These are phyloP conservation scores for Tenrec ecaudatus DNA, from an alignment of 2,113 vertebrate genomes.

Conservation along the genomic window DNA sequence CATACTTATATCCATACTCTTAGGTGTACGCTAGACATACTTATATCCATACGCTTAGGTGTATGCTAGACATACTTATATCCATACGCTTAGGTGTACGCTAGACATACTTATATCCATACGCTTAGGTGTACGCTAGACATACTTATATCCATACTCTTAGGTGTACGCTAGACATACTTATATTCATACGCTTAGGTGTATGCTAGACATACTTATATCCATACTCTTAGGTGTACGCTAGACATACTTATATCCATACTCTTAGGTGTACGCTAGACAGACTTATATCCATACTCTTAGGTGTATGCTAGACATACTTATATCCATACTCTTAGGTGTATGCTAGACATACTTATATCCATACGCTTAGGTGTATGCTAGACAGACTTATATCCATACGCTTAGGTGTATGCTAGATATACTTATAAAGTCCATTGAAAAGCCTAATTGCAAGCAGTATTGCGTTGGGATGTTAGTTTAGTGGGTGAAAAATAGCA, in stretches of 20 bases:
- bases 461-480: background rate
- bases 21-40: no score
- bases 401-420: background rate
- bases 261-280: background rate
- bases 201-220: no score
- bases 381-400: background rate
- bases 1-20: background rate
- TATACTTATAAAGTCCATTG: background rate
- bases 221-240: background rate
- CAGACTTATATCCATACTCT: background rate
- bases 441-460: constrained; percentile 30
- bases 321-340: background rate
- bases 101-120: no score
- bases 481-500: background rate
- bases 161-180: no score
- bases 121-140: background rate
- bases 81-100: background rate
- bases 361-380: background rate
- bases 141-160: background rate
- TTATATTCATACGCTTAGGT: background rate
- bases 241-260: no score
- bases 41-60: background rate
- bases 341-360: no score
- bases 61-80: no score
- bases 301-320: no score